phyloP scores from a whole-genome alignment of 2,888 invertebrate species.

The Caenorhabditis sp. region DNA sequence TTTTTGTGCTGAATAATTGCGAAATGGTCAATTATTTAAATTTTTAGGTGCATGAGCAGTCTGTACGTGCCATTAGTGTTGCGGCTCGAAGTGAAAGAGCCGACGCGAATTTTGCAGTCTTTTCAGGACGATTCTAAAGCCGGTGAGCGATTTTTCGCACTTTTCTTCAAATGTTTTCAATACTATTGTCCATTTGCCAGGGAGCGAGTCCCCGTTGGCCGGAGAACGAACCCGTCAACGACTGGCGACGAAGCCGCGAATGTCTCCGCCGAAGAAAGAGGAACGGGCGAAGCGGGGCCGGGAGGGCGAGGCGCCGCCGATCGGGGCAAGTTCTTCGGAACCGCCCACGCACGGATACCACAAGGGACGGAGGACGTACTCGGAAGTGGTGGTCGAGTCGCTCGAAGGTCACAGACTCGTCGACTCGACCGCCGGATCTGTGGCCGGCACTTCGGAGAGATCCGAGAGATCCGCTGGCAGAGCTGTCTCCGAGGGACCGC shows the following conservation, averaged over 20 bases:
- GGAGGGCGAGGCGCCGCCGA: constrained; percentile 2
- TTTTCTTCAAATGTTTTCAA: neutral
- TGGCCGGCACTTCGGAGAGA: constrained; percentile 29
- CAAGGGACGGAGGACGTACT: constrained; percentile 71
- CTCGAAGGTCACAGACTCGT: constrained; percentile 58
- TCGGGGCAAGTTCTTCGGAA: no score
- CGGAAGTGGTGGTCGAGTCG: constrained; percentile 74
- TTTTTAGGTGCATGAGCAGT: constrained; percentile 52
- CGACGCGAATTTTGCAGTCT: constrained; percentile 24
- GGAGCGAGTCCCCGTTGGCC: constrained; percentile 48
- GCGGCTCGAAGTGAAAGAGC: constrained; percentile 56
- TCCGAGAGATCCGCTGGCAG: constrained; percentile 19
- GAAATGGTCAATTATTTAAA: no score
- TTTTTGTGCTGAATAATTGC: no score
- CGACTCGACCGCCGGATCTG: constrained; percentile 32
- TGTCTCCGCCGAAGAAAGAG: constrained; percentile 46
- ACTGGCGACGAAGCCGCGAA: constrained; percentile 51
- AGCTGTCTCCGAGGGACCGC: constrained; percentile 35
- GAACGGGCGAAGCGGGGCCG: neutral
- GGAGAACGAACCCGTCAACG: constrained; percentile 60
- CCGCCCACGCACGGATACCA: constrained; percentile 36
- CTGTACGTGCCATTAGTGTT: constrained; percentile 63
- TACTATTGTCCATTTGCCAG: neutral
- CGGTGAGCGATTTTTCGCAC: constrained; percentile 5
- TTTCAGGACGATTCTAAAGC: constrained; percentile 51